These are phyloP conservation scores for Catharus minimus DNA, from an alignment of 2,113 vertebrate genomes.

Conservation along the genomic window DNA sequence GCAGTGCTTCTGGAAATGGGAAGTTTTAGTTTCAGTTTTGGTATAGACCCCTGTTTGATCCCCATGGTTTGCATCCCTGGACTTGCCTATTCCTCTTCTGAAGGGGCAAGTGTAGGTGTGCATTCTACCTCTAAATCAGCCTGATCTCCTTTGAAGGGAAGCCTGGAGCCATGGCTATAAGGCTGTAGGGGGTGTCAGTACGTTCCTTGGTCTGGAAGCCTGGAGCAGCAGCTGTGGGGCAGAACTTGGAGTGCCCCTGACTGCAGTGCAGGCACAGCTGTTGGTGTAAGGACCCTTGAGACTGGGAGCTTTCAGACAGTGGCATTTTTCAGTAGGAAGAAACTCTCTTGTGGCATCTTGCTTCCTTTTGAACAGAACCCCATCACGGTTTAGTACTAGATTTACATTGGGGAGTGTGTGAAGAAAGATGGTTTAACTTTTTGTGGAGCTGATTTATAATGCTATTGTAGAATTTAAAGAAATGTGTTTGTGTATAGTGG, in stretches of 20 bases:
- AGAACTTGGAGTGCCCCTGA: background rate
- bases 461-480: background rate
- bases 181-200: background rate
- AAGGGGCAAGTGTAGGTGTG: background rate
- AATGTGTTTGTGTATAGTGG: background rate
- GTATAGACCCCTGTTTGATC: accelerated
- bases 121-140: accelerated
- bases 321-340: background rate
- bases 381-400: accelerated
- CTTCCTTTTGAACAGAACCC: background rate
- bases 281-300: background rate
- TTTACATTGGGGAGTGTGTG: background rate
- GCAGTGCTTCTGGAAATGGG: background rate
- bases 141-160: background rate
- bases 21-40: background rate
- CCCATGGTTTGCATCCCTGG: background rate
- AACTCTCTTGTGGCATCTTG: background rate
- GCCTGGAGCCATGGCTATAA: accelerated
- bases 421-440: background rate
- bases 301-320: background rate
- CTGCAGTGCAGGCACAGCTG: accelerated
- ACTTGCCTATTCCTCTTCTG: background rate
- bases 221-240: background rate
- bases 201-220: background rate
- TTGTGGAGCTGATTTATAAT: background rate